A percentile compares a stretch with the other conserved stretches of the same genome.
Conservation (phyloP, 2,888 invertebrate genomes). For the Callosobruchus maculatus region DNA sequence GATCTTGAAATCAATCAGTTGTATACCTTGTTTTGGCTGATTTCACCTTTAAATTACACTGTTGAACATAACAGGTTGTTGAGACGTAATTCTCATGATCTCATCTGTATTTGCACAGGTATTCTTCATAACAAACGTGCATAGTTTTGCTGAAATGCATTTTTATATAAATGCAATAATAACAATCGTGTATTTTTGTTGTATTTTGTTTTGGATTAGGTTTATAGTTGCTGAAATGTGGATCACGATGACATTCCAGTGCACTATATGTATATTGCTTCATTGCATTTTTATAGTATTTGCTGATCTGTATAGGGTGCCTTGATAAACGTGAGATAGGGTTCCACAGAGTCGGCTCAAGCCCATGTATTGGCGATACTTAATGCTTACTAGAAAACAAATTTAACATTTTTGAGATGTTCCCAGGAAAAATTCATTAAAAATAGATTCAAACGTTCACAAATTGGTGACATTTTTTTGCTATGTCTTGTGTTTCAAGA, state of each 20-base stretch:
- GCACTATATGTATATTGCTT: neutral
- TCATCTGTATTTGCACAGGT: neutral
- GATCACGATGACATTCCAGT: neutral
- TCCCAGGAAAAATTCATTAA: too few species aligned
- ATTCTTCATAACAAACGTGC: neutral
- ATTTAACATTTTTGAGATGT: too few species aligned
- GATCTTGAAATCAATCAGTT: neutral
- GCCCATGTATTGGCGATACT: neutral
- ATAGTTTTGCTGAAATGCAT: neutral
- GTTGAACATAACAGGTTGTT: neutral
- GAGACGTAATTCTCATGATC: neutral
- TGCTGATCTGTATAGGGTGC: neutral
- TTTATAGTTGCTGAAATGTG: neutral
- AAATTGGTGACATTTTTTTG: too few species aligned
- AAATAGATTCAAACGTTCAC: too few species aligned
- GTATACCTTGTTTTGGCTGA: neutral
- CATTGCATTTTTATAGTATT: neutral
- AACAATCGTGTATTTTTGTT: neutral
- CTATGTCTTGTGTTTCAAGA: too few species aligned
- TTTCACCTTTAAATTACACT: neutral
- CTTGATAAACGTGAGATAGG: neutral
- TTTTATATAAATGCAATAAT: neutral
- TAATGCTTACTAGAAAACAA: too few species aligned
- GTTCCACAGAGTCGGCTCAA: neutral
- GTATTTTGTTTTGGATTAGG: neutral